phyloP scores from a whole-genome alignment of 2,797 vertebrate genomes.

The Coranthus polyacanthus region DNA sequence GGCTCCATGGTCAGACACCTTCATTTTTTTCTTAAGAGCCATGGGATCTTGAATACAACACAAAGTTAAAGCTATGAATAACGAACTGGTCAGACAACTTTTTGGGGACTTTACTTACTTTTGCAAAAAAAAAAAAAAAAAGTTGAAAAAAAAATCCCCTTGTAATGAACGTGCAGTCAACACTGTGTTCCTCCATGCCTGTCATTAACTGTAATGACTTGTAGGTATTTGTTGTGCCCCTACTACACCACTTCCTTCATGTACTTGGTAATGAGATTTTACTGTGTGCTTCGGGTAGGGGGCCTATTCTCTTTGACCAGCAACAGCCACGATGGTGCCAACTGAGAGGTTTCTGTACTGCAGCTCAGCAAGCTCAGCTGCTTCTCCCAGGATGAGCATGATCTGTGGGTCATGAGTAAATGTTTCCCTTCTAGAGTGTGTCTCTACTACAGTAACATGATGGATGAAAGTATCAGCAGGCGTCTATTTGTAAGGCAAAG shows the following conservation, averaged over 20 bases:
- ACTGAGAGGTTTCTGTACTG: constrained; percentile 39
- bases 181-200: constrained; percentile 26
- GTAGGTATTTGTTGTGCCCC: constrained; percentile 35
- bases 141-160: not conserved
- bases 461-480: constrained; percentile 29
- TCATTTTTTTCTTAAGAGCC: constrained; percentile 26
- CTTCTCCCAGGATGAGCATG: constrained; percentile 28
- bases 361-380: constrained; percentile 9
- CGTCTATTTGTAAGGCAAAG: constrained; percentile 20
- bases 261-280: constrained; percentile 62
- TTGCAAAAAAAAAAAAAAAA: too few species aligned
- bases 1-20: constrained; percentile 32
- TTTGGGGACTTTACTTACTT: not conserved
- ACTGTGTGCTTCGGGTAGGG: constrained; percentile 42
- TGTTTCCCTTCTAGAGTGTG: constrained; percentile 29
- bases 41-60: constrained; percentile 11
- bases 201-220: constrained; percentile 54
- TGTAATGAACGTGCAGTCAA: constrained; percentile 31
- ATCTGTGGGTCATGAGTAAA: constrained; percentile 60
- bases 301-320: constrained; percentile 54
- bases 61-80: constrained; percentile 18
- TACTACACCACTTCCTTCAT: constrained; percentile 53
- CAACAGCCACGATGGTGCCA: constrained; percentile 44
- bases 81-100: constrained; percentile 15
- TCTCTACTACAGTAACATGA: constrained; percentile 34